Conservation (phyloP, 2,888 invertebrate species). For the Deilephila porcellus region DNA sequence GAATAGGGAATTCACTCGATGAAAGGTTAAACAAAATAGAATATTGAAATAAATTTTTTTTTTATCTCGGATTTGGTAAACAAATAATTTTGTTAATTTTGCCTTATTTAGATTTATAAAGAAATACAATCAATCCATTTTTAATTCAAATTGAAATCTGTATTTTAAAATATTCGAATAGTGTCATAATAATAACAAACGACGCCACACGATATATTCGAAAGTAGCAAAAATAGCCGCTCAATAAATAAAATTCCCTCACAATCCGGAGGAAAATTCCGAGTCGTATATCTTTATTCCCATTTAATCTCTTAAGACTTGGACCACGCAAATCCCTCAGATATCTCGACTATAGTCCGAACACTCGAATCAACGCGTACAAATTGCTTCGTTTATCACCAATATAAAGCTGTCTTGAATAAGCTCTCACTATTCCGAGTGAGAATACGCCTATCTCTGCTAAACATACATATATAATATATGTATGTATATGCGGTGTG, state of each 20-base stretch:
- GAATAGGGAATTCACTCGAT: too few species aligned
- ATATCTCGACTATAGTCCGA: constrained; percentile 33
- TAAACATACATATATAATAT: not conserved
- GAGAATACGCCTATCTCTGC: constrained; percentile 1
- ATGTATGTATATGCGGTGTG: too few species aligned
- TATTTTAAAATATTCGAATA: too few species aligned
- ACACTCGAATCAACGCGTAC: constrained; percentile 34
- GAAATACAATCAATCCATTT: too few species aligned
- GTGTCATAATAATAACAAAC: too few species aligned
- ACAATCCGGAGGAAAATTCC: not conserved
- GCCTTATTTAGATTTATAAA: too few species aligned
- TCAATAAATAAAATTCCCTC: not conserved
- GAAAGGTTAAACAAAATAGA: too few species aligned
- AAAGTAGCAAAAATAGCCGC: not conserved
- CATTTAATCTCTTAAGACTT: constrained; percentile 12
- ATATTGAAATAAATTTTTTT: too few species aligned
- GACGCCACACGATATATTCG: too few species aligned
- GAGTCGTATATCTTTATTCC: not conserved
- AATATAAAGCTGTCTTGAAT: constrained; percentile 33
- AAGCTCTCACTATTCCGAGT: constrained; percentile 30
- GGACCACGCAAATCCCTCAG: constrained; percentile 30
- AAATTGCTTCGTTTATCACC: constrained; percentile 36
- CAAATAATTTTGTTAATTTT: too few species aligned
- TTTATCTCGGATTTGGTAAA: too few species aligned
- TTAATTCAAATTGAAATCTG: too few species aligned